Evolutionary conservation across 30 jellyfish, hydroid and myxozoan genomes (phyloP).

Genomic region (Pelagia noctiluca): DNA sequence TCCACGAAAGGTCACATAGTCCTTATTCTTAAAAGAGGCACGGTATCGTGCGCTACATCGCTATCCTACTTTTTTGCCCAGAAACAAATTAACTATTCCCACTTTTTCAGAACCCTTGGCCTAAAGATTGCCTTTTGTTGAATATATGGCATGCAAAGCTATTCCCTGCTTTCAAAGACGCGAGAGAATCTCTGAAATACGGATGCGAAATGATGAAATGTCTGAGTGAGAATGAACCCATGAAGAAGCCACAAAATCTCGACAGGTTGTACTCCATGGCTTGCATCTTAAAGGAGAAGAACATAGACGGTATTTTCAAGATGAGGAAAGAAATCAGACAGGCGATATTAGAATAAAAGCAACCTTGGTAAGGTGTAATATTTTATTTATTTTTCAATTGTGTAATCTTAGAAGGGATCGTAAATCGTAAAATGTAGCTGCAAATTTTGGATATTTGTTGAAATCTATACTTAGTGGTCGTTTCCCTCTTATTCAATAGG

Average conservation of each 20-base stretch:
- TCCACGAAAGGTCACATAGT: too few relatives aligned
- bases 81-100: background rate
- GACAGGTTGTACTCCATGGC: slow-evolving; percentile 75
- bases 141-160: slow-evolving; percentile 93
- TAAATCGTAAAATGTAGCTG: background rate
- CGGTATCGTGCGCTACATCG: too few relatives aligned
- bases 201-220: slow-evolving; percentile 61
- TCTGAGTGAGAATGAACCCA: slow-evolving; percentile 20
- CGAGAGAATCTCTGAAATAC: slow-evolving; percentile 66
- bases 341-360: slow-evolving; percentile 29
- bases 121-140: slow-evolving; percentile 70
- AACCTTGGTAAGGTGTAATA: background rate
- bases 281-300: slow-evolving; percentile 76
- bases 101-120: slow-evolving; percentile 85
- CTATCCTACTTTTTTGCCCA: too few relatives aligned
- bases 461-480: background rate
- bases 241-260: background rate
- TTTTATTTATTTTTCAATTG: background rate
- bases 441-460: background rate
- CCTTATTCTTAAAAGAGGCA: too few relatives aligned
- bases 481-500: background rate
- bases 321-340: slow-evolving; percentile 82
- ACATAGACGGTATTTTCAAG: slow-evolving; percentile 58
- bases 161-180: slow-evolving; percentile 73
- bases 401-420: background rate